Percentiles rank a stretch among this genome's conserved stretches.
Conservation (phyloP, 2,888 invertebrate genomes). For the Dryomyza anilis region DNA sequence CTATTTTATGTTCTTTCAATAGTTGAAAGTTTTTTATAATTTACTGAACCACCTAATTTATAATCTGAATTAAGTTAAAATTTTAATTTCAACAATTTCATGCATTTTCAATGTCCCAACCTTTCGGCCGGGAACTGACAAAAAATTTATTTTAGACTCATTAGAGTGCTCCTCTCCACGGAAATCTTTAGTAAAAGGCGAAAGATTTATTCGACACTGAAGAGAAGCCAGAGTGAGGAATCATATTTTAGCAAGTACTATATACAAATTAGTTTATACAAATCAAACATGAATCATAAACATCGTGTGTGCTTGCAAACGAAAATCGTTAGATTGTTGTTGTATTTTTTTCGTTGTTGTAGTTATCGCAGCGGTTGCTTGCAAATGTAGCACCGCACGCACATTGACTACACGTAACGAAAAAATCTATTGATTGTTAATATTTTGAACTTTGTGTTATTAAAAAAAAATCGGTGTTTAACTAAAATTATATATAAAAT, state of each 20-base stretch:
- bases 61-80: too few species aligned
- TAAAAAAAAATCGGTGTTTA: too few species aligned
- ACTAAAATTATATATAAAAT: too few species aligned
- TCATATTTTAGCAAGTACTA: neutral
- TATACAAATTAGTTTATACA: neutral
- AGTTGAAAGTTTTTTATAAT: too few species aligned
- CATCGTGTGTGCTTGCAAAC: too few species aligned
- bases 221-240: slow-evolving; percentile 38
- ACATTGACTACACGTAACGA: too few species aligned
- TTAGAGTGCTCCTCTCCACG: slow-evolving; percentile 44
- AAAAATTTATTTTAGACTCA: slow-evolving; percentile 37
- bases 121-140: neutral
- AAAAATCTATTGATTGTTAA: too few species aligned
- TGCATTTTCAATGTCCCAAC: slow-evolving; percentile 2
- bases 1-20: too few species aligned
- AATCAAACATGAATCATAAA: neutral
- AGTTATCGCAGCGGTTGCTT: neutral
- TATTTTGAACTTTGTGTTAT: too few species aligned
- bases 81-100: too few species aligned
- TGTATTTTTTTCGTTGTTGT: neutral
- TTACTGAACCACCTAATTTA: neutral
- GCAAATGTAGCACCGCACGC: too few species aligned
- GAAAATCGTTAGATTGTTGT: neutral
- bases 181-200: slow-evolving; percentile 46
- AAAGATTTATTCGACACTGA: slow-evolving; percentile 45